Percentiles rank a stretch among this genome's conserved stretches.
Conservation (phyloP, 2,113 vertebrate genomes). For the Periophthalmus modestus region DNA sequence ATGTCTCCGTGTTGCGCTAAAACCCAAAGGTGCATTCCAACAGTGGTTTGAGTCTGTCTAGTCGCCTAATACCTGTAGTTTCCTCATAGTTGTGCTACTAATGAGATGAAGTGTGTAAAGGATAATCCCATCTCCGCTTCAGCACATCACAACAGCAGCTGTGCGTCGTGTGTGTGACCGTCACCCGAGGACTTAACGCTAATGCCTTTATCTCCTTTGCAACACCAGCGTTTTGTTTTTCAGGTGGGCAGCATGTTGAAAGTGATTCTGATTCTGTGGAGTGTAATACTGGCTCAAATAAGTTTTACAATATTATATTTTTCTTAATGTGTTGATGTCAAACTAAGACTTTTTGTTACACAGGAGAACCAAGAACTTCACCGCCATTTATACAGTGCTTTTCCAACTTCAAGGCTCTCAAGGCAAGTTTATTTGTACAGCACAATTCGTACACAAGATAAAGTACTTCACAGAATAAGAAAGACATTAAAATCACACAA, state of each 20-base stretch:
- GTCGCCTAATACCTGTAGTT: slow-evolving; percentile 14
- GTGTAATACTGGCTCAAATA: slow-evolving; percentile 58
- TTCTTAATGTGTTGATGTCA: background rate
- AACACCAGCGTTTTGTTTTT: background rate
- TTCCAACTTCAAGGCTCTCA: no score
- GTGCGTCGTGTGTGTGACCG: background rate
- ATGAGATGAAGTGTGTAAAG: slow-evolving; percentile 41
- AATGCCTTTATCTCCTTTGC: background rate
- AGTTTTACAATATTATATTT: slow-evolving; percentile 20
- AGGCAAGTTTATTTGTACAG: no score
- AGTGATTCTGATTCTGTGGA: slow-evolving; percentile 48
- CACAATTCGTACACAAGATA: no score
- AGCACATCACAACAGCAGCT: slow-evolving; percentile 7
- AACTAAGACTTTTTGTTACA: background rate
- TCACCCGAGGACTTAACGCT: slow-evolving; percentile 32
- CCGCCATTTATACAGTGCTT: background rate
- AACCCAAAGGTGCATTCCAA: background rate
- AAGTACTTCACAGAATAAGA: no score
- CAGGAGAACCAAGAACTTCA: background rate
- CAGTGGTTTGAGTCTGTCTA: background rate
- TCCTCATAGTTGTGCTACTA: slow-evolving; percentile 10
- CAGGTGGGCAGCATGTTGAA: slow-evolving; percentile 61
- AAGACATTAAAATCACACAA: no score
- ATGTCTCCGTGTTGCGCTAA: background rate
- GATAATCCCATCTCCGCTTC: slow-evolving; percentile 5